Evolutionary conservation across 2,113 vertebrate species (phyloP).

Genomic region (Carlito syrichta): DNA sequence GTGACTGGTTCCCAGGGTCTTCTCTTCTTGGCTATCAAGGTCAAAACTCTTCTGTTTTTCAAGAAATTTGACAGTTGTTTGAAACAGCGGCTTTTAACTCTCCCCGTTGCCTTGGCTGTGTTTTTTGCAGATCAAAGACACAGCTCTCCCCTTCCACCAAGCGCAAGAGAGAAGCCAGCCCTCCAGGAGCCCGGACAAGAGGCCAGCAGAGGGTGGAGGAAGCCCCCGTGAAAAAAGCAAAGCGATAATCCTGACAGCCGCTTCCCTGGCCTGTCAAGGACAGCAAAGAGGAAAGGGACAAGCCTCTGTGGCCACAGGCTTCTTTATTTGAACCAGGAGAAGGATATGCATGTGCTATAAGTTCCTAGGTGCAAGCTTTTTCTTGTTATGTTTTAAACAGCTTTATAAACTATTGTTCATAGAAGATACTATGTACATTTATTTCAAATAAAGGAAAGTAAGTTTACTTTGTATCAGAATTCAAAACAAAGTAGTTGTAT

Average conservation of each 20-base stretch:
- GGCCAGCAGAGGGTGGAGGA: slow-evolving; percentile 90
- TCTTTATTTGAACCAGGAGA: slow-evolving; percentile 57
- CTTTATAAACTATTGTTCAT: slow-evolving; percentile 85
- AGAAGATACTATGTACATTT: slow-evolving; percentile 83
- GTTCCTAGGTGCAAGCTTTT: slow-evolving; percentile 78
- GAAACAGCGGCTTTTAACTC: neutral
- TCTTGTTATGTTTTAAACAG: slow-evolving; percentile 80
- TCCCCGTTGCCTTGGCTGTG: slow-evolving; percentile 55
- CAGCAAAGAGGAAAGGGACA: neutral
- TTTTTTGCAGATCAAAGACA: slow-evolving; percentile 83
- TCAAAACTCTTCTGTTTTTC: neutral
- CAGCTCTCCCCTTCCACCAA: slow-evolving; percentile 82
- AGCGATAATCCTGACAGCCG: slow-evolving; percentile 83
- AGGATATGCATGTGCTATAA: slow-evolving; percentile 80
- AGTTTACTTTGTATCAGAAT: slow-evolving; percentile 84
- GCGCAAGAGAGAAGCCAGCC: slow-evolving; percentile 90
- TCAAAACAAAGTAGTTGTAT: slow-evolving; percentile 84
- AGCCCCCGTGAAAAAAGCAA: slow-evolving; percentile 86
- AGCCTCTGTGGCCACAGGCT: neutral
- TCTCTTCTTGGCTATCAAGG: neutral
- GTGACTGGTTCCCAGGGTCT: rapidly evolving
- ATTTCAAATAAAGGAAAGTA: slow-evolving; percentile 81
- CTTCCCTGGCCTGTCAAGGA: neutral
- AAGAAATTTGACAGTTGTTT: neutral
- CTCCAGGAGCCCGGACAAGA: slow-evolving; percentile 86